A percentile compares a stretch with the other conserved stretches of the same genome.
Conservation (phyloP, 2,797 vertebrate genomes). For the Heliangelus exortis region DNA sequence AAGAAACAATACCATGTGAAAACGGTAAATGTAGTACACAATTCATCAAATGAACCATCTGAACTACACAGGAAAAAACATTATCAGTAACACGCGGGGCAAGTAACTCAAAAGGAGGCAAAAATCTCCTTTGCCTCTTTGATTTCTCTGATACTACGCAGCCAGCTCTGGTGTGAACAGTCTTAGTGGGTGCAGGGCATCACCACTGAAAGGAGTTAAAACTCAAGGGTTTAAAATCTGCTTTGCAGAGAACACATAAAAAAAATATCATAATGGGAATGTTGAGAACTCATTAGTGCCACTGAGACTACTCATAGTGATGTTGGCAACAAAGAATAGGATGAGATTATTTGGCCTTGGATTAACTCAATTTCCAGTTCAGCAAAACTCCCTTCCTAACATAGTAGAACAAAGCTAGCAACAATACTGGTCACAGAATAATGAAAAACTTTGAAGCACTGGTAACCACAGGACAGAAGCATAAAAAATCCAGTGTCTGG, state of each 20-base stretch:
- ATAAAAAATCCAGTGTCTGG: conserved; percentile 26
- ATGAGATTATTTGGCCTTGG: not conserved
- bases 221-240: not conserved
- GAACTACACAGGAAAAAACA: not conserved
- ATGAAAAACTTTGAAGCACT: not conserved
- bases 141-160: not conserved
- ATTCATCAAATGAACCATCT: not conserved
- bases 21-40: conserved; percentile 4
- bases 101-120: not conserved
- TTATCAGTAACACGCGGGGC: not conserved
- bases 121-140: not conserved
- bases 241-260: not conserved
- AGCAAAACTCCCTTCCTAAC: not conserved
- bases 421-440: not conserved
- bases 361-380: not conserved
- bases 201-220: not conserved
- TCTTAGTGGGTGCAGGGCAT: not conserved
- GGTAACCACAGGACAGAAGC: conserved; percentile 28
- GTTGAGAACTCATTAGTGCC: not conserved
- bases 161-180: not conserved
- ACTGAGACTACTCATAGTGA: not conserved
- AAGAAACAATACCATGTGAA: not conserved
- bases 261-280: not conserved
- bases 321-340: not conserved
- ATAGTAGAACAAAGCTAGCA: not conserved